phyloP scores from a whole-genome alignment of 2,797 vertebrate species.

The Podarcis lilfordi region DNA sequence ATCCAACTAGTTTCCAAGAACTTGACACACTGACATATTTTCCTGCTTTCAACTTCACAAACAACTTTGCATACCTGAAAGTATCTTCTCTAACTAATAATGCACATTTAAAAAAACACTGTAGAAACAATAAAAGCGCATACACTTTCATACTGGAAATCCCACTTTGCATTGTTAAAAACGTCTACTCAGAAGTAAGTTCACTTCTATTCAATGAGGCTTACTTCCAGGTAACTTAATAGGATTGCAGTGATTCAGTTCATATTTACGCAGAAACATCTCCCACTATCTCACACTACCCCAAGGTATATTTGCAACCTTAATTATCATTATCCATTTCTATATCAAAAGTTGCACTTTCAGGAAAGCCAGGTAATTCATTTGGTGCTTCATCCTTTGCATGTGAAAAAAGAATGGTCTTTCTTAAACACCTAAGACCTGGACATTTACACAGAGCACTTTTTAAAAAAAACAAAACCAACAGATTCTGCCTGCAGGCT shows the following conservation, averaged over 20 bases:
- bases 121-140: constrained; percentile 3
- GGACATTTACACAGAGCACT: background rate
- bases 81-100: constrained; percentile 6
- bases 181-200: background rate
- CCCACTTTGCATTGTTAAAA: background rate
- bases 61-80: background rate
- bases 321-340: constrained; percentile 12
- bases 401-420: background rate
- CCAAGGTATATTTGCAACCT: background rate
- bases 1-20: background rate
- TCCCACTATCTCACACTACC: background rate
- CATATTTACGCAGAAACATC: background rate
- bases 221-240: background rate
- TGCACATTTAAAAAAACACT: constrained; percentile 7
- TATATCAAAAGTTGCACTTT: background rate
- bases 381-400: background rate
- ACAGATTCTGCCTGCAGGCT: background rate
- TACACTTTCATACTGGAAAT: background rate
- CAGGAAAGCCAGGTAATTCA: background rate
- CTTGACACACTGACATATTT: background rate
- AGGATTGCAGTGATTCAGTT: background rate
- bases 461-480: background rate
- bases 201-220: no score
- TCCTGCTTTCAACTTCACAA: constrained; percentile 9
- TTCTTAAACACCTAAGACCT: background rate